Percentiles rank a stretch among this genome's conserved stretches.
Conservation (phyloP, 2,113 vertebrate genomes). For the Sterna hirundo region DNA sequence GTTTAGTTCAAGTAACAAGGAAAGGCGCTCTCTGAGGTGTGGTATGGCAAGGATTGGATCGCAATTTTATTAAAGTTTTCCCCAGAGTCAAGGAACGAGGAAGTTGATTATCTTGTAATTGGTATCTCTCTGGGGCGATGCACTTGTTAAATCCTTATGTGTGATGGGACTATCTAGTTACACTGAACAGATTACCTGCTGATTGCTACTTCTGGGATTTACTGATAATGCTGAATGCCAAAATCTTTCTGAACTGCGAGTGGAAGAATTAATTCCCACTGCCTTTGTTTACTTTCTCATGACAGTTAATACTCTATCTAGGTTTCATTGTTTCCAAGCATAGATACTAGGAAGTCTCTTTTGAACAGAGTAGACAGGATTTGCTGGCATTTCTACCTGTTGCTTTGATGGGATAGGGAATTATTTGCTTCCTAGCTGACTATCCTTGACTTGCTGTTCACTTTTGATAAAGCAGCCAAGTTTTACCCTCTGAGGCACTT, state of each 20-base stretch:
- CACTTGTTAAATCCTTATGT: conserved; percentile 21
- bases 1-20: background rate
- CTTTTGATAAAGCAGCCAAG: background rate
- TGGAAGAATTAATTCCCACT: conserved; percentile 45
- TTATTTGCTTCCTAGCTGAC: background rate
- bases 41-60: background rate
- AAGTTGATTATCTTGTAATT: conserved; percentile 47
- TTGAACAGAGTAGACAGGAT: background rate
- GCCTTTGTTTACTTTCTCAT: conserved; percentile 23
- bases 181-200: conserved; percentile 54
- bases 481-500: background rate
- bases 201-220: conserved; percentile 53
- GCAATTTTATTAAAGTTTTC: background rate
- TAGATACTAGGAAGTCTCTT: conserved; percentile 21
- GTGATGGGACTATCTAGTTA: conserved; percentile 38
- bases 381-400: conserved; percentile 18
- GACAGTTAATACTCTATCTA: conserved; percentile 20
- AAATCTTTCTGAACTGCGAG: conserved; percentile 41
- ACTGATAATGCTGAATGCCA: conserved; percentile 46
- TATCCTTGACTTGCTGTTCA: background rate
- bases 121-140: conserved; percentile 23
- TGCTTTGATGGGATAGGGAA: conserved; percentile 3
- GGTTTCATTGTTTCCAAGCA: conserved; percentile 43
- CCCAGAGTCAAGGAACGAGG: background rate
- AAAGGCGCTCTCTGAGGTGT: background rate